Evolutionary conservation across 1,140 invertebrate species (phyloP).

Genomic region (fruit fly (Drosophila melanogaster)): Release_6_plus_ISO1_MT NC_004354.4:9341001-9341500

Average conservation of each 20-base stretch:
- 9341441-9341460: conserved; percentile 27
- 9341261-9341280: neutral
- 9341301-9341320: too few species aligned
- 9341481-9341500: conserved; percentile 14
- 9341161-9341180: conserved; percentile 24
- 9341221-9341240: too few species aligned
- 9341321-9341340: neutral
- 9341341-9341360: neutral
- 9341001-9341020: conserved; percentile 11
- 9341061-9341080: neutral
- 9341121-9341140: conserved; percentile 22
- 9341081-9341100: too few species aligned
- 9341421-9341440: conserved; percentile 9
- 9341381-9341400: neutral
- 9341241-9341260: neutral
- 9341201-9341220: neutral
- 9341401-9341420: neutral
- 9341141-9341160: conserved; percentile 31
- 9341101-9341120: conserved; percentile 19
- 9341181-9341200: conserved; percentile 15
- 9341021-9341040: neutral
- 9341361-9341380: neutral
- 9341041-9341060: neutral
- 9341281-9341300: too few species aligned
- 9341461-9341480: conserved; percentile 19